These are phyloP conservation scores for Cyclophora albipunctata DNA, from an alignment of 2,888 invertebrate genomes.

Conservation along the genomic window DNA sequence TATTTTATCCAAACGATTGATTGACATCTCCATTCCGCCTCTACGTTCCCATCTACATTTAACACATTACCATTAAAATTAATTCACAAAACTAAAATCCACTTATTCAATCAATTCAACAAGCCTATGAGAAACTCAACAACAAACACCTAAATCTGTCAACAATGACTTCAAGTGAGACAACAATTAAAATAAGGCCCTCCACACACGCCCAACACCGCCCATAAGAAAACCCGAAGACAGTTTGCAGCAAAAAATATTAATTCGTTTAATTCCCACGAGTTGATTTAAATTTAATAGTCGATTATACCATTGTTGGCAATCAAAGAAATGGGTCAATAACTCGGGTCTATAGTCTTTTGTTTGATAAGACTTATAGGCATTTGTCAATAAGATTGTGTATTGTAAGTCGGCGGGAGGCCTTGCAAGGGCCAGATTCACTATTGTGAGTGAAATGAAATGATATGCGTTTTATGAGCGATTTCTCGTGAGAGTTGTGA, in stretches of 20 bases:
- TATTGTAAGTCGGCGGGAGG: slow-evolving; percentile 47
- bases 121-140: slow-evolving; percentile 7
- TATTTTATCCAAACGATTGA: too few species aligned
- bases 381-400: slow-evolving; percentile 64
- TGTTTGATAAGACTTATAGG: slow-evolving; percentile 71
- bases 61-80: too few species aligned
- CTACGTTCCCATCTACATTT: too few species aligned
- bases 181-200: slow-evolving; percentile 41
- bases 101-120: too few species aligned
- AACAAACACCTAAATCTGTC: slow-evolving; percentile 21
- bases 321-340: slow-evolving; percentile 72
- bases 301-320: slow-evolving; percentile 54
- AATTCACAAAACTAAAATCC: too few species aligned
- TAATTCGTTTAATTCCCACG: slow-evolving; percentile 69
- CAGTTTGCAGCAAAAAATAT: slow-evolving; percentile 11
- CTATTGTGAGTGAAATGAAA: slow-evolving; percentile 61
- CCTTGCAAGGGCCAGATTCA: slow-evolving; percentile 36
- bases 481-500: slow-evolving; percentile 43
- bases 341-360: slow-evolving; percentile 52
- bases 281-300: slow-evolving; percentile 68
- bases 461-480: slow-evolving; percentile 70
- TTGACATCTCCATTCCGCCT: too few species aligned
- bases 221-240: slow-evolving; percentile 14
- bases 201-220: slow-evolving; percentile 43
- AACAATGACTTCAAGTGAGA: slow-evolving; percentile 26